These are phyloP conservation scores for Ochropleura leucogaster DNA, from an alignment of 2,888 invertebrate genomes.

Conservation along the genomic window DNA sequence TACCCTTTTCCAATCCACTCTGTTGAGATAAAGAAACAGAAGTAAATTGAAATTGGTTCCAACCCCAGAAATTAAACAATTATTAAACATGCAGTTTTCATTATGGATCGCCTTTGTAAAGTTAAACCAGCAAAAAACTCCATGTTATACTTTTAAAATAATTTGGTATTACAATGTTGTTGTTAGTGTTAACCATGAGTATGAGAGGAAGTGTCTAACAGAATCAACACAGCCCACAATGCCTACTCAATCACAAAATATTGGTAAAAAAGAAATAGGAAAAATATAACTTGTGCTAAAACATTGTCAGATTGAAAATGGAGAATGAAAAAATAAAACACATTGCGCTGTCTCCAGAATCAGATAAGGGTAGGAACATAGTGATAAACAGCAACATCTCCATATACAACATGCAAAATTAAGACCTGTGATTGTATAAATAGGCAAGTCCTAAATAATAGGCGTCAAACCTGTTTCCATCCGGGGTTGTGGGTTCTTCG, in stretches of 20 bases:
- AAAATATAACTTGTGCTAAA: background rate
- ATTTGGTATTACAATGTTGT: too few relatives aligned
- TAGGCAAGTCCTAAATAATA: background rate
- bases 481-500: too few relatives aligned
- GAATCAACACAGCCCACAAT: too few relatives aligned
- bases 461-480: too few relatives aligned
- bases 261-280: too few relatives aligned
- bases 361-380: background rate
- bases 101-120: background rate
- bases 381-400: background rate
- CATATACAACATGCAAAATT: background rate
- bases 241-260: too few relatives aligned
- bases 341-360: background rate
- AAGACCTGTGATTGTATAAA: background rate
- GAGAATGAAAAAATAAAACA: background rate
- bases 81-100: background rate
- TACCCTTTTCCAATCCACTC: background rate
- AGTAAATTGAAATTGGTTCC: background rate
- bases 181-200: too few relatives aligned
- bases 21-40: background rate
- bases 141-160: too few relatives aligned
- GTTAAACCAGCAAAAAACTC: too few relatives aligned
- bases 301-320: background rate
- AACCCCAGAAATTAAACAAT: background rate
- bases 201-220: too few relatives aligned